A percentile compares a stretch with the other conserved stretches of the same genome.
Conservation (phyloP, 2,113 vertebrate genomes). For the Vulpes lagopus region DNA sequence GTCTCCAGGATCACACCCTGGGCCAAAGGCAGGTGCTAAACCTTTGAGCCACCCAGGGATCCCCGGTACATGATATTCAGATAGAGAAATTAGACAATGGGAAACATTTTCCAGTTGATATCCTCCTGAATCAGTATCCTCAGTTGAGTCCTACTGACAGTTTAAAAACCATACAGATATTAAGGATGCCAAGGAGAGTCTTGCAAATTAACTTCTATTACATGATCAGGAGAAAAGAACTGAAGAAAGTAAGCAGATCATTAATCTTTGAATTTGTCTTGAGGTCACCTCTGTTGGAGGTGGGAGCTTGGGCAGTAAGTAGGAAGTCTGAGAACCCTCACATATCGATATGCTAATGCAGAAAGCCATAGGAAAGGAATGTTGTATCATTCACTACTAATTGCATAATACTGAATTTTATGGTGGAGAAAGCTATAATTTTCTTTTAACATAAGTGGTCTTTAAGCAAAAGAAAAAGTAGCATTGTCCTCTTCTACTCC, state of each 20-base stretch:
- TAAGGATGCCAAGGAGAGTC: neutral
- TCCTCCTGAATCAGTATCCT: neutral
- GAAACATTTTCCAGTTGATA: neutral
- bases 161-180: neutral
- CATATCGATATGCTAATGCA: neutral
- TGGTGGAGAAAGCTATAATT: neutral
- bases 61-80: neutral
- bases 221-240: neutral
- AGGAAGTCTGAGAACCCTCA: neutral
- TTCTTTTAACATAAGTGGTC: neutral
- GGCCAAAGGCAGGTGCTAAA: too few relatives aligned
- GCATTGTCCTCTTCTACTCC: neutral
- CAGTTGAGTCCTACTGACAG: neutral
- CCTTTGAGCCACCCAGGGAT: too few relatives aligned
- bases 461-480: neutral
- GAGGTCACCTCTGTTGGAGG: neutral
- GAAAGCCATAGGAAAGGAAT: neutral
- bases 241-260: neutral
- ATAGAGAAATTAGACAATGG: neutral
- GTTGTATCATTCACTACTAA: neutral
- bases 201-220: slow-evolving; percentile 51
- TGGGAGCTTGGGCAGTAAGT: neutral
- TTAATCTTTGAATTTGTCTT: neutral
- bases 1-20: too few relatives aligned
- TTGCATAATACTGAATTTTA: neutral